Evolutionary conservation across 2,888 invertebrate genomes (phyloP).

Genomic region (Thymelicus sylvestris): DNA sequence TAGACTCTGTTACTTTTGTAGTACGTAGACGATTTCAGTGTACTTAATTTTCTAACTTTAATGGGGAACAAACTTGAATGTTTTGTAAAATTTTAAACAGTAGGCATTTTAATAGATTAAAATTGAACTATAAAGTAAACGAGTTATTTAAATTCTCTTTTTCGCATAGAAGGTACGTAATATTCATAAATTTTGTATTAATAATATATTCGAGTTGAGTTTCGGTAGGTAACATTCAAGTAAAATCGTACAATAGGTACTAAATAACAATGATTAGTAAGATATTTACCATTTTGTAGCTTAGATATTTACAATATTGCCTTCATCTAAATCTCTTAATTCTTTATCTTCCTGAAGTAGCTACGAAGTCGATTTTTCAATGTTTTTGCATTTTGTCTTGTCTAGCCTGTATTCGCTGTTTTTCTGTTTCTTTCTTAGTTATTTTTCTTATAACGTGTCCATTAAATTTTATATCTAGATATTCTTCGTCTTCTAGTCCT

Average conservation of each 20-base stretch:
- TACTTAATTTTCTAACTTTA: not conserved
- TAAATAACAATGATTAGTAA: not conserved
- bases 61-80: not conserved
- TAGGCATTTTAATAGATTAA: not conserved
- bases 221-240: not conserved
- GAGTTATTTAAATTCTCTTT: not conserved
- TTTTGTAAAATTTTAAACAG: not conserved
- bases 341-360: not conserved
- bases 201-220: no score
- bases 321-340: not conserved
- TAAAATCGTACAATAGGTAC: not conserved
- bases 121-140: not conserved
- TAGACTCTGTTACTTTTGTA: not conserved
- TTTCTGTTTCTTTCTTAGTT: not conserved
- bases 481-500: not conserved
- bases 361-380: not conserved
- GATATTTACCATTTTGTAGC: not conserved
- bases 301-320: not conserved
- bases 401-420: no score
- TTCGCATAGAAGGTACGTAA: not conserved
- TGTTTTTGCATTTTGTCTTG: not conserved
- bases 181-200: no score
- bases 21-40: not conserved
- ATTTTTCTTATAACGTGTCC: not conserved
- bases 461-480: not conserved